Evolutionary conservation across 1,140 invertebrate species (phyloP).

Genomic region (Schlechtendalia chinensis): DNA sequence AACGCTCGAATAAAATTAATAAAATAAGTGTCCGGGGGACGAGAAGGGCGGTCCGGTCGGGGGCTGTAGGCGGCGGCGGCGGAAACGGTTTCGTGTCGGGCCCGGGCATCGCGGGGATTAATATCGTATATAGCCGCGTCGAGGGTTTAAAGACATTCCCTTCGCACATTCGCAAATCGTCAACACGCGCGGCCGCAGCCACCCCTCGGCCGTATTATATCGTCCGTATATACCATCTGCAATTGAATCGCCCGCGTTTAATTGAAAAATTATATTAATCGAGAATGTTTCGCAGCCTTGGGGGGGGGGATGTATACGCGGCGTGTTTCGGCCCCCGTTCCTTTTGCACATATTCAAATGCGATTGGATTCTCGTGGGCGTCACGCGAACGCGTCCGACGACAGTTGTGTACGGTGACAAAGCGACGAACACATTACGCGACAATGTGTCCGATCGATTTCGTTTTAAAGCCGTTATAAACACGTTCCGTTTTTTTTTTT

Average conservation of each 20-base stretch:
- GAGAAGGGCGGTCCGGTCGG: no score
- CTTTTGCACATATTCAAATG: constrained; percentile 19
- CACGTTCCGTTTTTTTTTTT: no score
- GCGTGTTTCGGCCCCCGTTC: background rate
- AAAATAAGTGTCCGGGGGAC: constrained; percentile 10
- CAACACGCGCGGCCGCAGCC: constrained; percentile 32
- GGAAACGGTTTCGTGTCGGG: constrained; percentile 42
- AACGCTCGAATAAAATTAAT: constrained; percentile 48
- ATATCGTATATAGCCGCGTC: constrained; percentile 32
- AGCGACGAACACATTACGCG: background rate
- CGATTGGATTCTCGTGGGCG: constrained; percentile 40
- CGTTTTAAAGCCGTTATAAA: constrained; percentile 21
- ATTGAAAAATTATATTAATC: constrained; percentile 50
- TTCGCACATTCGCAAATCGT: constrained; percentile 46
- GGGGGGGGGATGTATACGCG: background rate
- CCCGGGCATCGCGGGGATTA: constrained; percentile 40
- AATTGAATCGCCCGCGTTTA: constrained; percentile 41
- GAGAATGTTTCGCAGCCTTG: constrained; percentile 22
- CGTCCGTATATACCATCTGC: constrained; percentile 41
- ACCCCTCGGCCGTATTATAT: constrained; percentile 31
- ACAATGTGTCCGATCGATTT: constrained; percentile 20
- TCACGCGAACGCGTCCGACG: background rate
- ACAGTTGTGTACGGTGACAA: background rate
- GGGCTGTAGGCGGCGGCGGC: background rate
- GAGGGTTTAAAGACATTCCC: constrained; percentile 44